phyloP scores from a whole-genome alignment of 2,888 invertebrate species.

The Chymomyza caudatula region DNA sequence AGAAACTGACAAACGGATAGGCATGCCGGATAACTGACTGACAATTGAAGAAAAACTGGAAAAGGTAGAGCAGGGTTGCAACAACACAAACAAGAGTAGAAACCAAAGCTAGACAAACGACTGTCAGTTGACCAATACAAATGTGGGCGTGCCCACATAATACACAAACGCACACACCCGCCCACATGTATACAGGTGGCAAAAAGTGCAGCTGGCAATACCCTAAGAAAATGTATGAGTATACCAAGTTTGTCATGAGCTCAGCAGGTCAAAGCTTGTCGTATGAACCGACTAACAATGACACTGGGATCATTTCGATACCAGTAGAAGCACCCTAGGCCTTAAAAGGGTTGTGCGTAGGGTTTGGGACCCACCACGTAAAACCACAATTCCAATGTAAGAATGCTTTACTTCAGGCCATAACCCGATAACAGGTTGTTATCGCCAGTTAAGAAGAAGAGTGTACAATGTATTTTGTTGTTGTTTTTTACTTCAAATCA shows the following conservation, averaged over 20 bases:
- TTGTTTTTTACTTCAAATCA: too few species aligned
- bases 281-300: too few species aligned
- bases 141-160: not conserved
- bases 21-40: not conserved
- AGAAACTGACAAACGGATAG: slow-evolving; percentile 7
- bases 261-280: too few species aligned
- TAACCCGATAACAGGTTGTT: too few species aligned
- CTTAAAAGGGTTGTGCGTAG: too few species aligned
- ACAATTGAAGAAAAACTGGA: not conserved
- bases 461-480: too few species aligned
- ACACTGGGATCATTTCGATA: too few species aligned
- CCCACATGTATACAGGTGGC: not conserved
- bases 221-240: not conserved
- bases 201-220: not conserved
- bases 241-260: not conserved
- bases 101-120: not conserved
- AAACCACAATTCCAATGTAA: too few species aligned
- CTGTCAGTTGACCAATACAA: not conserved
- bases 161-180: not conserved
- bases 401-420: too few species aligned
- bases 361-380: too few species aligned
- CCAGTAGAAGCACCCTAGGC: too few species aligned
- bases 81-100: not conserved
- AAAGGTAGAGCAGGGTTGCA: not conserved
- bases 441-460: too few species aligned